Conservation (phyloP, 2,888 invertebrate genomes). For the Drosophila suboccidentalis region DNA sequence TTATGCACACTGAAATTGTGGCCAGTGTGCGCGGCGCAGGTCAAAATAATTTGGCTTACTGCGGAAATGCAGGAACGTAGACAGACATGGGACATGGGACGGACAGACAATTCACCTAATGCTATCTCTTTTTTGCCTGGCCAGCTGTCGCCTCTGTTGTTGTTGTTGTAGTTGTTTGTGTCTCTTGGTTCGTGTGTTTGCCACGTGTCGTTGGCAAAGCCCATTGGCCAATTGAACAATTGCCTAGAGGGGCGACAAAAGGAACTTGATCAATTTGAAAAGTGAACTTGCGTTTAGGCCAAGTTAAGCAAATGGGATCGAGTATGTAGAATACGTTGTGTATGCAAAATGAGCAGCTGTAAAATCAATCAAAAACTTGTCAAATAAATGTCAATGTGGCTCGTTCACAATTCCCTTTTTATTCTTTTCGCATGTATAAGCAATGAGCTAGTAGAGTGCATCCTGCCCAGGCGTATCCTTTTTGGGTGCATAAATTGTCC, state of each 20-base stretch:
- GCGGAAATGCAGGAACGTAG: constrained; percentile 57
- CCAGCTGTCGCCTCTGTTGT: constrained; percentile 62
- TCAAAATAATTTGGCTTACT: constrained; percentile 73
- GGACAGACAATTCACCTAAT: constrained; percentile 24
- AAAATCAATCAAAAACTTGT: constrained; percentile 83
- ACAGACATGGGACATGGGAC: constrained; percentile 5
- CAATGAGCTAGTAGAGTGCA: constrained; percentile 52
- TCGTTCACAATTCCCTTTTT: constrained; percentile 13
- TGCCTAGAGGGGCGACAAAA: constrained; percentile 13
- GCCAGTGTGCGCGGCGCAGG: constrained; percentile 67
- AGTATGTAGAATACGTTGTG: not conserved
- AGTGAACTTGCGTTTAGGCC: constrained; percentile 71
- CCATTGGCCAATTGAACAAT: constrained; percentile 62
- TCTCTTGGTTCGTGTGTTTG: constrained; percentile 69
- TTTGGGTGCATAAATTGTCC: constrained; percentile 73
- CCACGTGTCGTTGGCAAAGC: constrained; percentile 72
- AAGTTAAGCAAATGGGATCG: not conserved
- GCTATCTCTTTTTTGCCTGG: constrained; percentile 45
- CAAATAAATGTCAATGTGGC: constrained; percentile 79
- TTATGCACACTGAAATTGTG: constrained; percentile 18
- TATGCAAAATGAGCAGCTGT: constrained; percentile 73
- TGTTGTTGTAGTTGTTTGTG: constrained; percentile 22
- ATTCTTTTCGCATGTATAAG: constrained; percentile 66
- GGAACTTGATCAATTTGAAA: constrained; percentile 58
- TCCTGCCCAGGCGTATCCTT: constrained; percentile 54